phyloP scores from a whole-genome alignment of 2,888 invertebrate species.

The Pediacus dermestoides region DNA sequence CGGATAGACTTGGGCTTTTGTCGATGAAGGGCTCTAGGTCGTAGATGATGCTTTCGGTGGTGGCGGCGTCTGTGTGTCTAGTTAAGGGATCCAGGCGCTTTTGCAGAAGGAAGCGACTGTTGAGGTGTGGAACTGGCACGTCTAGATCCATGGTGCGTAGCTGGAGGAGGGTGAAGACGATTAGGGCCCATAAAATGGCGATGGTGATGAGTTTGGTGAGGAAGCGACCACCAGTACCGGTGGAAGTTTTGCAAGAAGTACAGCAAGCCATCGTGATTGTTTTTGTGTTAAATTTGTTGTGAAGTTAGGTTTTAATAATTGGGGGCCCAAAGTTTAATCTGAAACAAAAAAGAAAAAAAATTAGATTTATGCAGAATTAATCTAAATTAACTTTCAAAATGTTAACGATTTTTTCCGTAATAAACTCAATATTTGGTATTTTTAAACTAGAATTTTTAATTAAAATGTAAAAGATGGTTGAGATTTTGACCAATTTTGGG shows the following conservation, averaged over 20 bases:
- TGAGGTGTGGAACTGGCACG: conserved; percentile 45
- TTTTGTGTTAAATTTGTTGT: neutral
- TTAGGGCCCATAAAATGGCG: conserved; percentile 50
- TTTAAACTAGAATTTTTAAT: too few species aligned
- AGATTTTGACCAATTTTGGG: too few species aligned
- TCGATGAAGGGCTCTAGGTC: conserved; percentile 60
- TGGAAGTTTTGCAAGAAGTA: conserved; percentile 20
- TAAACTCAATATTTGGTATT: too few species aligned
- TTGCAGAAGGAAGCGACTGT: conserved; percentile 54
- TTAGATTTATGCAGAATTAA: too few species aligned
- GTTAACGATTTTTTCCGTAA: too few species aligned
- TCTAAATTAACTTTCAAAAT: too few species aligned
- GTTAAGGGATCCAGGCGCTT: conserved; percentile 49
- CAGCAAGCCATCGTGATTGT: conserved; percentile 14
- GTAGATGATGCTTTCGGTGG: conserved; percentile 46
- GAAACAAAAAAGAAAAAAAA: too few species aligned
- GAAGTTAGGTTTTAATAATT: too few species aligned
- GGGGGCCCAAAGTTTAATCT: too few species aligned
- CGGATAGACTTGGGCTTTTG: conserved; percentile 59
- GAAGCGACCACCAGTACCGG: conserved; percentile 50
- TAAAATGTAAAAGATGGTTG: too few species aligned
- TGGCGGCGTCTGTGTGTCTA: conserved; percentile 42
- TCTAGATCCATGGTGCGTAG: conserved; percentile 45
- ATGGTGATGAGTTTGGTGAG: conserved; percentile 50
- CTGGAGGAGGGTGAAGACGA: conserved; percentile 51